Percentiles rank a stretch among this genome's conserved stretches.
phyloP scores from a whole-genome alignment of 2,797 vertebrate species.

The Pteropus rufus region DNA sequence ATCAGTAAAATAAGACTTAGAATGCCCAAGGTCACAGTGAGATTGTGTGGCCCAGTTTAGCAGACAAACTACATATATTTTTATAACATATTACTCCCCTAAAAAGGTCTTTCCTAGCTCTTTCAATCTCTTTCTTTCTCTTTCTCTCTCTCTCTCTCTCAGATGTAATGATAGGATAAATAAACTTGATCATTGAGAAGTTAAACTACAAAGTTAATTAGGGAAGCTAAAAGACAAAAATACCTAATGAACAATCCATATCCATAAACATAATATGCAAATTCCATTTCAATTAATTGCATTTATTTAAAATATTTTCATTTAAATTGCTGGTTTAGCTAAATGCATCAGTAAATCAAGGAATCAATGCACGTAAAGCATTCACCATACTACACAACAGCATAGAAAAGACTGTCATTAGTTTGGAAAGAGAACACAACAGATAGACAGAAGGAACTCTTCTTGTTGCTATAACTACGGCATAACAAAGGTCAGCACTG shows the following conservation, averaged over 20 bases:
- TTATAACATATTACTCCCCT: not conserved
- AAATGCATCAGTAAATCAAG: constrained; percentile 50
- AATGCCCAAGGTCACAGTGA: constrained; percentile 64
- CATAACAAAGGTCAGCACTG: constrained; percentile 62
- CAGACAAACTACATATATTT: not conserved
- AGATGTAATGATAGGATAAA: constrained; percentile 15
- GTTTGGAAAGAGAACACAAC: constrained; percentile 49
- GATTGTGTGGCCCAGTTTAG: constrained; percentile 21
- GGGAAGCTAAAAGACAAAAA: constrained; percentile 23
- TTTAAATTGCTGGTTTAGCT: constrained; percentile 44
- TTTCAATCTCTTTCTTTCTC: not conserved
- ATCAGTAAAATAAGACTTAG: constrained; percentile 59
- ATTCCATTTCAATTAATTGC: constrained; percentile 54
- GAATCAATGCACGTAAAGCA: constrained; percentile 47
- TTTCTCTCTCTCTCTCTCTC: not conserved
- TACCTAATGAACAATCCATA: not conserved
- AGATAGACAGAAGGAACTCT: constrained; percentile 72
- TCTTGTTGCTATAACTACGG: constrained; percentile 65
- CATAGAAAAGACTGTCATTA: constrained; percentile 60
- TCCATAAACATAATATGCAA: constrained; percentile 24
- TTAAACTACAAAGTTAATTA: constrained; percentile 40
- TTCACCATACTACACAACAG: constrained; percentile 11
- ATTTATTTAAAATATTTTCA: constrained; percentile 59
- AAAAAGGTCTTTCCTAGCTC: not conserved
- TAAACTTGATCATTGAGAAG: constrained; percentile 41